Evolutionary conservation across 2,888 invertebrate genomes (phyloP), one percentile per base, ranked within the genome.

Genomic region (Tiliacea citrago): DNA sequence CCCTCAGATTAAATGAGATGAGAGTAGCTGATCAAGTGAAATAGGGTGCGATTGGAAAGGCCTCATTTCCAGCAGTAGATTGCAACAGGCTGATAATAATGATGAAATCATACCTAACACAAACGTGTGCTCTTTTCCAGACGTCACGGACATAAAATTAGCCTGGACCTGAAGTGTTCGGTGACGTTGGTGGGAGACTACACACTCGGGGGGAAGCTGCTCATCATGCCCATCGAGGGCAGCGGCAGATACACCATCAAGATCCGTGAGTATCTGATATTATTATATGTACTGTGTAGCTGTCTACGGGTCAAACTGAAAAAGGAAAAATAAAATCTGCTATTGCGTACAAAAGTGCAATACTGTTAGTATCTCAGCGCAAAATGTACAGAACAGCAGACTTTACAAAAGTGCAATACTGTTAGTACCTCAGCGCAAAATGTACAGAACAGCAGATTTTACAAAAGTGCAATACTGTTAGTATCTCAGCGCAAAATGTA

Each of bases 211-310:
- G 96, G 96, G 1, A 82, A 87, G 61, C 91, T 96, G 55, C 92
- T 96, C 58, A 75, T 95, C 62, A 85, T 96, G 84, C 92, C 93
- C 10, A 93, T 96, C 21, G 83, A 94, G 57, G 96, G 96, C 0
- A 83, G 90, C 2, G 96, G 96, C 45, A 93, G 83, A 89, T 96
- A 95, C 86, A 91, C 90, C 81, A 95, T 96, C 62, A 92, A 91
- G 55, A 94, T 96, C 45, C 92, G 96, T 96, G 39, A 71, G 67
- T 81, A 35, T 21, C 7, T 18, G 29, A 21, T 47, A 42, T 12
- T 4, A 24, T 16, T 16, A 16, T 21, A 13, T 39, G 39, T 39
- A 39, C n/a, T n/a, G n/a, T n/a, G n/a, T n/a, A 16, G 29, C 9
- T 42, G 6, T 62, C 5, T 29, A 24, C 1, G 21, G 12, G 35